Base-by-base conservation (phyloP, 1,140 invertebrate genomes). In the Eubasilissa regina region DNA sequence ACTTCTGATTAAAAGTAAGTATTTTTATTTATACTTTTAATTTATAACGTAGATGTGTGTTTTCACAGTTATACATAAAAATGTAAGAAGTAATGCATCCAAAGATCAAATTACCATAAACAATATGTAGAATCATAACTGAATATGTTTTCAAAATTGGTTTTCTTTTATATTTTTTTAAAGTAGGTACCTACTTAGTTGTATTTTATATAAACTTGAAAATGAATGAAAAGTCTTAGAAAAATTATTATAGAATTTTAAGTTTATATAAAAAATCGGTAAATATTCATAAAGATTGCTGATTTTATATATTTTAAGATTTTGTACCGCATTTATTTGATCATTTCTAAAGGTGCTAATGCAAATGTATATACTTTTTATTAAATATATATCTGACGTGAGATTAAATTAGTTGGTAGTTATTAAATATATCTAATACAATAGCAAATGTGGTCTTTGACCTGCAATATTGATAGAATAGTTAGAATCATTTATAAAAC, bases 321-420 rank as follows among this genome's bases (percentile, higher is more conserved):
- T 44, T 25, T 55, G 15, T 68, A 13, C 35, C 70, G 76, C 76
- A 78, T 78, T 78, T 78, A 78, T 45, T 78, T 56, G 12, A 77
- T 66, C 53, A 66, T 70, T 77, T 78, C 44, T 55, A 77, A 77
- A 68, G 76, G 76, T 78, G 76, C 76, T 78, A 78, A 68, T 78
- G 51, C 64, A 78, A 70, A 74, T 74, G 53, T 74, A 70, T 51
- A 48, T 70, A 70, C 48, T 56, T 74, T 35, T 47, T 68, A 55
- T 13, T 74, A 56, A 43, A 25, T 45, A 56, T 74, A 74, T 43
- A 45, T 56, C 51, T 74, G 72, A 74, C 72, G 25, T 43, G 72
- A 74, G 72, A 74, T 74, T 74, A 74, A 74, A 56, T 43, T 56
- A 56, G 47, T 72, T 21, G 45, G 15, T 48, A 53, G 51, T 51